Conservation (phyloP, 1,140 invertebrate species). For the Zaprionus taronus region DNA sequence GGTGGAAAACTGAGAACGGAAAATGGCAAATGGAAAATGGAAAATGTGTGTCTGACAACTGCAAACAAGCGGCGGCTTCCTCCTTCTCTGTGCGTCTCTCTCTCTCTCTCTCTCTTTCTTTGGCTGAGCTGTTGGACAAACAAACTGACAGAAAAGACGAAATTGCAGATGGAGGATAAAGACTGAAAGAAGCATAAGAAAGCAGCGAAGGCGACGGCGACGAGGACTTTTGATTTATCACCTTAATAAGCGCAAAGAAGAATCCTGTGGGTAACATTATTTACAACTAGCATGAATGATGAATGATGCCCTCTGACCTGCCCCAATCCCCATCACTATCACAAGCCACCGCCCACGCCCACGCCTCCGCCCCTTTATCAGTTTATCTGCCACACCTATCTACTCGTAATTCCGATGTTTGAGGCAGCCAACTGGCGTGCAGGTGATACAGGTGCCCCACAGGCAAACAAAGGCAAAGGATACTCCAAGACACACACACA, state of each 20-base stretch:
- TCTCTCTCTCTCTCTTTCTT: neutral
- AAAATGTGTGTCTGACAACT: constrained; percentile 47
- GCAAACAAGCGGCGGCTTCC: constrained; percentile 10
- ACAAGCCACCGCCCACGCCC: neutral
- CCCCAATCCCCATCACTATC: neutral
- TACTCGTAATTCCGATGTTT: neutral
- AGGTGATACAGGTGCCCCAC: constrained; percentile 21
- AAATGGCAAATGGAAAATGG: constrained; percentile 34
- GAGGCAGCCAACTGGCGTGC: neutral
- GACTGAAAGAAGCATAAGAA: constrained; percentile 2
- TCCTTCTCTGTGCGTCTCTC: neutral
- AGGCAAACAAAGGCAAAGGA: constrained; percentile 45
- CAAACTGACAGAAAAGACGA: constrained; percentile 10
- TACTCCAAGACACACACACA: constrained; percentile 29
- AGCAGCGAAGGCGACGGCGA: neutral
- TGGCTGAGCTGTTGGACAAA: constrained; percentile 27
- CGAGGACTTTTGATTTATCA: constrained; percentile 73
- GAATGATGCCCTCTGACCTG: constrained; percentile 54
- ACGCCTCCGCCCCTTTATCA: neutral
- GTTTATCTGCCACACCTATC: neutral
- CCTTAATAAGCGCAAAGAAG: constrained; percentile 75
- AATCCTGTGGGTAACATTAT: constrained; percentile 80
- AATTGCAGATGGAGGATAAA: constrained; percentile 16
- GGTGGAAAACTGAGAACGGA: constrained; percentile 12
- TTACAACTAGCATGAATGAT: constrained; percentile 78